phyloP scores from a whole-genome alignment of 2,797 vertebrate genomes.

The Xenops minutus region DNA sequence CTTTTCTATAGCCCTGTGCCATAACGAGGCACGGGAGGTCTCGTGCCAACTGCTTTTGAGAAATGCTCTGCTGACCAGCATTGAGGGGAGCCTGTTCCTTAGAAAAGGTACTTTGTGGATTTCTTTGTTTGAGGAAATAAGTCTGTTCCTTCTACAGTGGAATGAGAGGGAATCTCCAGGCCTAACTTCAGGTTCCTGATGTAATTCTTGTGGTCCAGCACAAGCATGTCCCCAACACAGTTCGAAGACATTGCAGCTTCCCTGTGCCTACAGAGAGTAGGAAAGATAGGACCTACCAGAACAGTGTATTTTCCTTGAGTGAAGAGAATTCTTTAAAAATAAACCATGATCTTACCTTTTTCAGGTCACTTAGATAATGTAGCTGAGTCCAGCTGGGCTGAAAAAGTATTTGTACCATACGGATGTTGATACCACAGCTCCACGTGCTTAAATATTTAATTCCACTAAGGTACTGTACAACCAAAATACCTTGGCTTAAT shows the following conservation, averaged over 20 bases:
- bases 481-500: slow-evolving; percentile 31
- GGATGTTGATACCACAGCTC: neutral
- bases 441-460: neutral
- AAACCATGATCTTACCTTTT: neutral
- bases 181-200: slow-evolving; percentile 10
- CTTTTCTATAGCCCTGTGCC: neutral
- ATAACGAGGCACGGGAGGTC: neutral
- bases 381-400: neutral
- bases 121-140: neutral
- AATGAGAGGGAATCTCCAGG: neutral
- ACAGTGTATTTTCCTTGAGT: neutral
- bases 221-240: neutral
- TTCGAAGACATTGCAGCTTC: neutral
- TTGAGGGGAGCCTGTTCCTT: neutral
- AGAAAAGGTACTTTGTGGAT: neutral
- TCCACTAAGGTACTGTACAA: neutral
- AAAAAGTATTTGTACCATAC: neutral
- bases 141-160: neutral
- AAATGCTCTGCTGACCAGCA: neutral
- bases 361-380: neutral
- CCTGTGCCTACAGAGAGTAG: neutral
- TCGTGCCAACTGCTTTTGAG: neutral
- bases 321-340: neutral
- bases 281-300: neutral
- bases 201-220: slow-evolving; percentile 1